Conservation (phyloP, 1,140 invertebrate genomes). For the Phenacoccus solenopsis region DNA sequence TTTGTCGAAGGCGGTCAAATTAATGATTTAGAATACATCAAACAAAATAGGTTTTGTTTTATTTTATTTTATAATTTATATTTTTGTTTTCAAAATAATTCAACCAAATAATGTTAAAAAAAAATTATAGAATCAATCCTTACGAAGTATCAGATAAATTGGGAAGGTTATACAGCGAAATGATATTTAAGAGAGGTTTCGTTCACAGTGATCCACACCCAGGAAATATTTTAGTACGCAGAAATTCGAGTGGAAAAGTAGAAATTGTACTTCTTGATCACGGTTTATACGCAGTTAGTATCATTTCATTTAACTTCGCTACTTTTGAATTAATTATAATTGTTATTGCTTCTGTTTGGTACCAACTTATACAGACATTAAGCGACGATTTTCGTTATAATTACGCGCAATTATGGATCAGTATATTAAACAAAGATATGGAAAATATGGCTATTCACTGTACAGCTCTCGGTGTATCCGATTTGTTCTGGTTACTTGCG, state of each 20-base stretch:
- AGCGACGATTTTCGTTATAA: constrained; percentile 76
- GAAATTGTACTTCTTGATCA: constrained; percentile 89
- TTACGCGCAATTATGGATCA: constrained; percentile 90
- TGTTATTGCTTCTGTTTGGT: constrained; percentile 18
- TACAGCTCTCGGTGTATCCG: constrained; percentile 65
- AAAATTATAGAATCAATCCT: constrained; percentile 49
- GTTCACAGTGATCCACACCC: constrained; percentile 99
- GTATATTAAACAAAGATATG: constrained; percentile 71
- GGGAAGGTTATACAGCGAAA: constrained; percentile 85
- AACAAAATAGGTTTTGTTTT: constrained; percentile 33
- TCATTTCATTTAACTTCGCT: neutral
- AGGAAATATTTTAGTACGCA: constrained; percentile 84
- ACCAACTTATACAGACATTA: constrained; percentile 50
- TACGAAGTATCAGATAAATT: constrained; percentile 73
- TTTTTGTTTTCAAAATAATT: constrained; percentile 7
- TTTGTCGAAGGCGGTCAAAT: constrained; percentile 88
- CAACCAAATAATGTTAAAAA: no score
- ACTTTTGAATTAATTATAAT: neutral
- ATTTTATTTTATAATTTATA: neutral
- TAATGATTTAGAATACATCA: constrained; percentile 84
- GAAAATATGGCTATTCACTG: constrained; percentile 63
- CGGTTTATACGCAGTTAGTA: constrained; percentile 84
- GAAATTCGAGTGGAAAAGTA: constrained; percentile 43
- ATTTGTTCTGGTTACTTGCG: constrained; percentile 77
- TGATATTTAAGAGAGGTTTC: constrained; percentile 96